Percentiles rank a stretch among this genome's conserved stretches.
These are phyloP conservation scores for Coptodon rendalli DNA, from an alignment of 2,113 vertebrate species.

Conservation along the genomic window DNA sequence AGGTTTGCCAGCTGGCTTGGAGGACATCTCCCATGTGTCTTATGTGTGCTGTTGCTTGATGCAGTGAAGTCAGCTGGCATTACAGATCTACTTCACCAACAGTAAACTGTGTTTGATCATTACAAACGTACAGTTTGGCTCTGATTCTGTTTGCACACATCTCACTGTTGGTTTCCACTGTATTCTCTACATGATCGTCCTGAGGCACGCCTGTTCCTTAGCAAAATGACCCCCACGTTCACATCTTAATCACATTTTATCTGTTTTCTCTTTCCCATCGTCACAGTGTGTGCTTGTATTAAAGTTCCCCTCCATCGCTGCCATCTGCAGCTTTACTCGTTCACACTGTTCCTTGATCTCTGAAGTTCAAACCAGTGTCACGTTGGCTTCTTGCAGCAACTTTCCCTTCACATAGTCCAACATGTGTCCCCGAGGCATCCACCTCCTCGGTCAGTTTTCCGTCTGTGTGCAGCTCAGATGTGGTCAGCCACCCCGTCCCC, in stretches of 20 bases:
- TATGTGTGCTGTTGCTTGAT: neutral
- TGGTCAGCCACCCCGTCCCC: neutral
- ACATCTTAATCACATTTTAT: neutral
- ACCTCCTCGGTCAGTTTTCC: neutral
- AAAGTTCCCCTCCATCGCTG: neutral
- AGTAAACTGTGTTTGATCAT: neutral
- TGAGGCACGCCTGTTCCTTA: accelerated
- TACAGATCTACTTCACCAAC: neutral
- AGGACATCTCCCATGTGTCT: too few relatives aligned
- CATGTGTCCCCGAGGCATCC: accelerated
- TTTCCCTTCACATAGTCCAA: accelerated
- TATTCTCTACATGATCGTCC: neutral
- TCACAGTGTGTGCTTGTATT: accelerated
- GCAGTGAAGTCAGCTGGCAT: neutral
- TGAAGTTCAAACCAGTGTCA: neutral
- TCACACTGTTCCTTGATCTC: neutral
- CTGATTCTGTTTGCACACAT: neutral
- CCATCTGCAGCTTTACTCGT: neutral
- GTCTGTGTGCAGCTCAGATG: neutral
- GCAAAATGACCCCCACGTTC: accelerated
- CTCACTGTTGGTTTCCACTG: neutral
- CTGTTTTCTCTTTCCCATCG: neutral
- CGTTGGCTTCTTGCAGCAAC: neutral
- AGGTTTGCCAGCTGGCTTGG: too few relatives aligned
- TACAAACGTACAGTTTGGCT: neutral